Evolutionary conservation across 2,888 invertebrate species (phyloP).

Genomic region (Pandemis cinnamomeana): DNA sequence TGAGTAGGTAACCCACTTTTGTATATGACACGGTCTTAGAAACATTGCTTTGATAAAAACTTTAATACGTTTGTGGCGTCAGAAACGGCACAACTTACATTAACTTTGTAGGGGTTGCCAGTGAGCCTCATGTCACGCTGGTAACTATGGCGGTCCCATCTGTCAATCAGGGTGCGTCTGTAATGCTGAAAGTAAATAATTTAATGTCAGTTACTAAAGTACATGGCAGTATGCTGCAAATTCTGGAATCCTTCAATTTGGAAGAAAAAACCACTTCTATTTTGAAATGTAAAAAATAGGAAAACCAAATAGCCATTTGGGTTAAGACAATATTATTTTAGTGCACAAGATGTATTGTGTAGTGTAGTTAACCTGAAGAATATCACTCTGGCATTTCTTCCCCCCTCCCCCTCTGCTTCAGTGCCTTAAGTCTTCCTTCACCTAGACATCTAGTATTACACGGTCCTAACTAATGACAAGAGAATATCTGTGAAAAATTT

Average conservation of each 20-base stretch:
- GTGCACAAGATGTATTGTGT: too few species aligned
- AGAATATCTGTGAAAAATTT: not conserved
- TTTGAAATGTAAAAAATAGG: not conserved
- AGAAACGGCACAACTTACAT: constrained; percentile 60
- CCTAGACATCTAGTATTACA: not conserved
- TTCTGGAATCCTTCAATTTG: not conserved
- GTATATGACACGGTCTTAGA: too few species aligned
- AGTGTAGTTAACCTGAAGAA: too few species aligned
- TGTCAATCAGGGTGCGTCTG: constrained; percentile 80
- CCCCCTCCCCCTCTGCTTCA: not conserved
- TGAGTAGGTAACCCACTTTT: too few species aligned
- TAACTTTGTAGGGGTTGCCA: constrained; percentile 85
- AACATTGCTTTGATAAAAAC: not conserved
- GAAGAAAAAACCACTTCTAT: not conserved
- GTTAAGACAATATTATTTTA: not conserved
- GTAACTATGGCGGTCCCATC: constrained; percentile 83
- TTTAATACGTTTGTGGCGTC: too few species aligned
- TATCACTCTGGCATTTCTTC: not conserved
- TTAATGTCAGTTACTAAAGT: not conserved
- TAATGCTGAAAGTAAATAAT: constrained; percentile 73
- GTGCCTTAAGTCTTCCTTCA: not conserved
- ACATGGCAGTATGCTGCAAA: not conserved
- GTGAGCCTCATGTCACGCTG: constrained; percentile 86
- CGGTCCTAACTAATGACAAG: not conserved
- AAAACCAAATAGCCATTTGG: not conserved